Percentiles rank a stretch among this genome's conserved stretches.
phyloP scores from a whole-genome alignment of 2,797 vertebrate species.

The Pitangus sulphuratus region DNA sequence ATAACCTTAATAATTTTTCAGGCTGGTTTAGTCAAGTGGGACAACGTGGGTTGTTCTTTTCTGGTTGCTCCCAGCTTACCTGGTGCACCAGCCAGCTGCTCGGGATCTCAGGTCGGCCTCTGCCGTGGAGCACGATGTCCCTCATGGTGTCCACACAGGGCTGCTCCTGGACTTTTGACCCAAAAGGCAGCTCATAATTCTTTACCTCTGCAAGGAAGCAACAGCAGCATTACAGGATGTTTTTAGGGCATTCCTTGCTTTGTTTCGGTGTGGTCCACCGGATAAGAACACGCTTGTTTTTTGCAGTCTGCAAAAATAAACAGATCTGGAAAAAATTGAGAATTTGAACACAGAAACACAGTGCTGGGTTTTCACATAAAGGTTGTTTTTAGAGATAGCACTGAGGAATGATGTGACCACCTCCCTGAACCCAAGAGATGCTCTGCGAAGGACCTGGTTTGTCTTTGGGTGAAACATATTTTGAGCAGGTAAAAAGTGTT shows the following conservation, averaged over 20 bases:
- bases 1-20: background rate
- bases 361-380: background rate
- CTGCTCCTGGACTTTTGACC: constrained; percentile 87
- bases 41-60: background rate
- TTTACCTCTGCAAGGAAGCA: constrained; percentile 80
- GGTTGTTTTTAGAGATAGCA: background rate
- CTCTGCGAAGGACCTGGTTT: background rate
- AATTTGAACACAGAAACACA: background rate
- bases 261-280: background rate
- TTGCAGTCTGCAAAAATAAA: background rate
- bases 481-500: background rate
- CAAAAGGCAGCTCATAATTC: constrained; percentile 87
- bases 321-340: background rate
- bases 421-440: background rate
- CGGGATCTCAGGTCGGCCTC: constrained; percentile 88
- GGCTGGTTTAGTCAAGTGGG: background rate
- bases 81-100: constrained; percentile 83
- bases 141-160: constrained; percentile 92
- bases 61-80: constrained; percentile 66
- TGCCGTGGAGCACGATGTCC: constrained; percentile 87
- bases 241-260: background rate
- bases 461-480: background rate
- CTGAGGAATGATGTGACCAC: rapidly evolving
- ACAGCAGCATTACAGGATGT: background rate
- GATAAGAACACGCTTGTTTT: background rate